Evolutionary conservation across 2,888 invertebrate species (phyloP), one percentile per base, ranked within the genome.

Genomic region (Xestia ashworthii): DNA sequence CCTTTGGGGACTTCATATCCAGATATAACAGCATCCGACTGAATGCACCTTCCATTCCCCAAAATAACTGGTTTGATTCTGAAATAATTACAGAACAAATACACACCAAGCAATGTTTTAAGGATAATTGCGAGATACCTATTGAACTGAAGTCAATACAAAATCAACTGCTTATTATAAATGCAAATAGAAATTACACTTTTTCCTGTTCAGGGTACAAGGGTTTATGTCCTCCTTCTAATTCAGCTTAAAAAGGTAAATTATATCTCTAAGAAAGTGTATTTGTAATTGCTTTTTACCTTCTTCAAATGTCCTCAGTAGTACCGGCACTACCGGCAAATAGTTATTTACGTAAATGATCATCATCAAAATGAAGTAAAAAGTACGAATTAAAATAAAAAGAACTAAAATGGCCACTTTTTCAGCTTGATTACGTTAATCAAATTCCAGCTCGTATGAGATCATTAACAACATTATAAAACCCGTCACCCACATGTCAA

Each of bases 61-160:
- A 98, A 97, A 83, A 98, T 98, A 25, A 98, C 98, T 14, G 98
- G 98, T 93, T 98, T 98, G 94, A 98, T 98, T 91, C 98, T 98
- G 92, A 72, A 95, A 93, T 74, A 84, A 81, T 48, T 19, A 6
- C 14, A 78, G 9, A 60, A 70, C 46, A 58, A 58, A 66, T 81
- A 60, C 58, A 58, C 25, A 46, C 62, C 38, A 22, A 69, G 22
- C 55, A 55, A 25, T 70, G 16, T 32, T 44, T 58, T 50, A 60
- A 78, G 70, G 77, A 76, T 46, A 78, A 78, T 65, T 65, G 8
- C n/a, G 38, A n/a, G 19, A 67, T 48, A 44, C 50, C 12, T 46
- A 65, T 25, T 44, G 25, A 25, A 69, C 44, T 64, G 55, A 76
- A 62, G 38, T 11, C 41, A 76, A 32, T 82, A 25, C 19, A 66